Base-by-base conservation (phyloP, 2,888 invertebrate species). In the Tanytarsus gracilentus region DNA sequence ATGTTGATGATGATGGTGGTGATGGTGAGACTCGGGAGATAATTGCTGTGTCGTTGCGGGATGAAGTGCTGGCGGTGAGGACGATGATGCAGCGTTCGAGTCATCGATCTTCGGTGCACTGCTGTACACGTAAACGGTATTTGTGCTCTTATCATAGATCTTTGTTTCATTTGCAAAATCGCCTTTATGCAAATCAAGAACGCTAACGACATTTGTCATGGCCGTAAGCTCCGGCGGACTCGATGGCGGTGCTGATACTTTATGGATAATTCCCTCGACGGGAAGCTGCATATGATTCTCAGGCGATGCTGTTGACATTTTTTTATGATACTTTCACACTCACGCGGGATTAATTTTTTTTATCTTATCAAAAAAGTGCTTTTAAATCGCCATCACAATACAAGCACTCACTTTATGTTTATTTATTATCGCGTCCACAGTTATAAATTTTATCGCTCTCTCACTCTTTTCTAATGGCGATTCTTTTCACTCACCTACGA, bases 201-300 rank as follows among this genome's bases (percentile, higher is more conserved):
- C 88, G 69, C 86, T 88, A 65, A 89, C 89, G 65, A 89, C 89
- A 61, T 89, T 88, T 63, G 88, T 89, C 89, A 90, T 90, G 68
- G 88, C 89, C 65, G 88, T 87, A 66, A 90, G 78, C 75, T 89
- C 85, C 64, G 85, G 81, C 67, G 81, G 85, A 75, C 82, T 74
- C 55, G 82, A 82, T 48, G 82, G 80, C 7, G 36, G 26, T 26
- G 55, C 4, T 4, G 11, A n/a, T 44, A 4, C 18, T 39, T 55
- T 55, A 9, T 55, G 55, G 18, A 55, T 55, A 3, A 55, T 36
- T 23, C 25, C 25, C 16, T 55, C 55, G 26, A 8, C 16, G 4
- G 25, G 1, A 33, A 55, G 21, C 8, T 55, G 55, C 6, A 55
- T 55, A 40, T 55, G 29, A 26, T 55, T 55, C 16, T 55, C 55